Conservation (phyloP, 2,888 invertebrate genomes). For the Lepeophtheirus nordmannii region DNA sequence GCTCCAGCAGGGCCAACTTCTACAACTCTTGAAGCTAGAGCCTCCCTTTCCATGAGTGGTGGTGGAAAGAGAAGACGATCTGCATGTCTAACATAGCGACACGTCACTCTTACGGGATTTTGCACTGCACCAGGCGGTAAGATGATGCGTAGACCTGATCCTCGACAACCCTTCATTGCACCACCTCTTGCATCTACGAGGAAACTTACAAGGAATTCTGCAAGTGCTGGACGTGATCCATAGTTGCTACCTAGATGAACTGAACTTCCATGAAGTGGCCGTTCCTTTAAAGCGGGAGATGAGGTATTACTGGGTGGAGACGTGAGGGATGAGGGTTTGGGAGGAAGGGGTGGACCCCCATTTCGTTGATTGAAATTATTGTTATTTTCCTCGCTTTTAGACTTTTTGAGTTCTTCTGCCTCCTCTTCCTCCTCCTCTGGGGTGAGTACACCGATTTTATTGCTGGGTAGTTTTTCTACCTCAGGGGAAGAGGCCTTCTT, state of each 20-base stretch:
- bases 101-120: conserved; percentile 16
- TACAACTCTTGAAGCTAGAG: conserved; percentile 19
- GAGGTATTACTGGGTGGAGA: not conserved
- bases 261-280: not conserved
- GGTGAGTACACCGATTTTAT: not conserved
- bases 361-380: not conserved
- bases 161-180: conserved; percentile 20
- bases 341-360: not conserved
- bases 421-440: not conserved
- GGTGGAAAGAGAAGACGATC: conserved; percentile 19
- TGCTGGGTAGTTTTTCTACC: not conserved
- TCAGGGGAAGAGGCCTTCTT: not conserved
- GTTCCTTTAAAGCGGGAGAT: not conserved
- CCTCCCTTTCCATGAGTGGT: conserved; percentile 25
- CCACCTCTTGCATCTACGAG: conserved; percentile 23
- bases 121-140: conserved; percentile 14
- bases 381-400: not conserved
- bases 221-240: not conserved
- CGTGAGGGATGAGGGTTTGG: not conserved
- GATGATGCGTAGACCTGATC: conserved; percentile 14
- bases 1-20: conserved; percentile 17
- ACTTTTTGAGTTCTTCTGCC: not conserved
- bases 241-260: not conserved
- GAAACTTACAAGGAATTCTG: conserved; percentile 21
- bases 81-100: conserved; percentile 1